These are phyloP conservation scores for Campoletis raptor DNA, from an alignment of 2,888 invertebrate species.

Conservation along the genomic window DNA sequence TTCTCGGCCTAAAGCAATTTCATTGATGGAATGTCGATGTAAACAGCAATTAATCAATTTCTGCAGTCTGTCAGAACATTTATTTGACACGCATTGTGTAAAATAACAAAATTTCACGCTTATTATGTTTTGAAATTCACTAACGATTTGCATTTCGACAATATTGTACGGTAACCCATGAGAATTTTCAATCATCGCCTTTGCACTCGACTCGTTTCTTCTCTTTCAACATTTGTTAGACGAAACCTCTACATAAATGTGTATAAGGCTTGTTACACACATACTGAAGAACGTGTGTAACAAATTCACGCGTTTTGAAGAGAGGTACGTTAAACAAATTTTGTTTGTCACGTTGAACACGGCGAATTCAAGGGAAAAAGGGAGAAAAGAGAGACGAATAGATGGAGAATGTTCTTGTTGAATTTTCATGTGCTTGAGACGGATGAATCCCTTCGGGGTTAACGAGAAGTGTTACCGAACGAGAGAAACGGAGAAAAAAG, in stretches of 20 bases:
- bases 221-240: slow-evolving; percentile 7
- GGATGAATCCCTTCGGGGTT: slow-evolving; percentile 55
- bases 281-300: not conserved
- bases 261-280: not conserved
- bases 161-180: slow-evolving; percentile 15
- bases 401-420: slow-evolving; percentile 27
- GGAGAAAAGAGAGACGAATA: slow-evolving; percentile 33
- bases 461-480: slow-evolving; percentile 53
- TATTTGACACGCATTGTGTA: not conserved
- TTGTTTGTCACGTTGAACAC: slow-evolving; percentile 55
- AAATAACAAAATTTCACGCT: not conserved
- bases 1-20: not conserved
- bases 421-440: slow-evolving; percentile 22
- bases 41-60: not conserved
- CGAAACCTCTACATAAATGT: not conserved
- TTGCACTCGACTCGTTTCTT: slow-evolving; percentile 11
- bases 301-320: not conserved
- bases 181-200: slow-evolving; percentile 22
- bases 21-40: not conserved
- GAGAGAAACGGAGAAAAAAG: slow-evolving; percentile 47
- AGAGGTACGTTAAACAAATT: slow-evolving; percentile 49
- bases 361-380: slow-evolving; percentile 42
- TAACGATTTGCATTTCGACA: slow-evolving; percentile 6
- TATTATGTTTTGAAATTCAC: not conserved
- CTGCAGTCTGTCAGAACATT: not conserved